Conservation (phyloP, 1,140 invertebrate species). For the Gryon sp. region DNA sequence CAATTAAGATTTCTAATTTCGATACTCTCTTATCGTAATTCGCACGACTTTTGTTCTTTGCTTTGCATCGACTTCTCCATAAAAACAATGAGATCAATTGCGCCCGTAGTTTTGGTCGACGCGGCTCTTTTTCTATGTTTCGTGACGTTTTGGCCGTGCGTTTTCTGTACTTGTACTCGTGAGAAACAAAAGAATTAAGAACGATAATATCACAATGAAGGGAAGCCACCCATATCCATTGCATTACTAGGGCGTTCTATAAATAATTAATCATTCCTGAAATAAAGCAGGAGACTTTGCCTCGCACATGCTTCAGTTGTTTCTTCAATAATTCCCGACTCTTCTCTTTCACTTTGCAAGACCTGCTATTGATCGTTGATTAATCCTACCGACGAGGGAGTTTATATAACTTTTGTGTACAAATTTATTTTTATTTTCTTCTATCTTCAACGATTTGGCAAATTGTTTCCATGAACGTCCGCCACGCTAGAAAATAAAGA, state of each 20-base stretch:
- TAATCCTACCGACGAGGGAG: conserved; percentile 9
- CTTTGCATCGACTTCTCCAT: too few species aligned
- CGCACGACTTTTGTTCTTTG: not conserved
- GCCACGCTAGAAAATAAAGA: conserved; percentile 6
- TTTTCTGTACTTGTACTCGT: conserved; percentile 50
- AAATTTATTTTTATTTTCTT: conserved; percentile 15
- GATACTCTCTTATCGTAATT: not conserved
- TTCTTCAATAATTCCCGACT: conserved; percentile 51
- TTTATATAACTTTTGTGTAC: conserved; percentile 10
- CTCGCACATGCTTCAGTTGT: conserved; percentile 39
- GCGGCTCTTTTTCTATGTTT: conserved; percentile 18
- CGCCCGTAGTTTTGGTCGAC: not conserved
- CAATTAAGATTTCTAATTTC: too few species aligned
- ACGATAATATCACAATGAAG: conserved; percentile 61
- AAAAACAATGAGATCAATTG: not conserved
- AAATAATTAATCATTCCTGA: conserved; percentile 76
- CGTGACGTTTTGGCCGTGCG: conserved; percentile 34
- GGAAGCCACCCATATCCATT: conserved; percentile 59
- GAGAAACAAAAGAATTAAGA: conserved; percentile 67
- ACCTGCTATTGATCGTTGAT: conserved; percentile 53
- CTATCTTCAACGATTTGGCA: not conserved
- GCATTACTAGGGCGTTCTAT: conserved; percentile 62
- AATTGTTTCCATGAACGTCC: not conserved
- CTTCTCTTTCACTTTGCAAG: conserved; percentile 16
- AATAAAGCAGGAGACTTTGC: conserved; percentile 62